A percentile compares a stretch with the other conserved stretches of the same genome.
These are phyloP conservation scores for Sesia bembeciformis DNA, from an alignment of 2,888 invertebrate species.

Conservation along the genomic window DNA sequence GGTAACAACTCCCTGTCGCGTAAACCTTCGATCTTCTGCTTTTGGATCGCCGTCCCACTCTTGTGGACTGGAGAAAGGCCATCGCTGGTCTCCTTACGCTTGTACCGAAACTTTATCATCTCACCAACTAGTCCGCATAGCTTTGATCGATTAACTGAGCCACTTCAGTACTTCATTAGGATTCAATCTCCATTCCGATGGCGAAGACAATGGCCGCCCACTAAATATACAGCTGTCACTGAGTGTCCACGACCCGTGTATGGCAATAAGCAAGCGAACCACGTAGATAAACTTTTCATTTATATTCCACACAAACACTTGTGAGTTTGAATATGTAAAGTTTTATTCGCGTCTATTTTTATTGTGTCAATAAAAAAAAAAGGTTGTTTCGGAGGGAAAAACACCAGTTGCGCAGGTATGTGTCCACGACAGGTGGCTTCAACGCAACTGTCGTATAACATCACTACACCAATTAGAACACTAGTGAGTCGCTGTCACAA, in stretches of 20 bases:
- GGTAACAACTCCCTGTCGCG: slow-evolving; percentile 59
- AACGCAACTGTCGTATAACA: slow-evolving; percentile 23
- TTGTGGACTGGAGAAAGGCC: slow-evolving; percentile 27
- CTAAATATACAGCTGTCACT: slow-evolving; percentile 47
- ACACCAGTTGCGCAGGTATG: slow-evolving; percentile 31
- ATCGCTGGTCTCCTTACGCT: slow-evolving; percentile 73
- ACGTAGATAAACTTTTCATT: slow-evolving; percentile 58
- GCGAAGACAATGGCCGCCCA: slow-evolving; percentile 51
- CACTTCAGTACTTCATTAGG: slow-evolving; percentile 27
- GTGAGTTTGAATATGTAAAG: slow-evolving; percentile 32
- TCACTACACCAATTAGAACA: slow-evolving; percentile 26
- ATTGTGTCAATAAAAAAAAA: slow-evolving; percentile 3
- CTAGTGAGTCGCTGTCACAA: slow-evolving; percentile 16
- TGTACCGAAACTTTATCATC: slow-evolving; percentile 80
- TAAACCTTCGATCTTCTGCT: slow-evolving; percentile 63
- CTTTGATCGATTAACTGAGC: slow-evolving; percentile 14
- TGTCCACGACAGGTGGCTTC: slow-evolving; percentile 41
- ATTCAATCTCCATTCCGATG: slow-evolving; percentile 40
- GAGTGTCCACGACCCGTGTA: slow-evolving; percentile 38
- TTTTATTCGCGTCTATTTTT: slow-evolving; percentile 4
- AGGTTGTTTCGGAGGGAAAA: slow-evolving; percentile 49
- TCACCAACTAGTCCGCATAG: slow-evolving; percentile 49
- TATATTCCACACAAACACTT: slow-evolving; percentile 32
- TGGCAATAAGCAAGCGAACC: slow-evolving; percentile 59
- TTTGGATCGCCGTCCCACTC: slow-evolving; percentile 52